A percentile compares a stretch with the other conserved stretches of the same genome.
Evolutionary conservation across 2,113 vertebrate species (phyloP).

Genomic region (Isichthys henryi): DNA sequence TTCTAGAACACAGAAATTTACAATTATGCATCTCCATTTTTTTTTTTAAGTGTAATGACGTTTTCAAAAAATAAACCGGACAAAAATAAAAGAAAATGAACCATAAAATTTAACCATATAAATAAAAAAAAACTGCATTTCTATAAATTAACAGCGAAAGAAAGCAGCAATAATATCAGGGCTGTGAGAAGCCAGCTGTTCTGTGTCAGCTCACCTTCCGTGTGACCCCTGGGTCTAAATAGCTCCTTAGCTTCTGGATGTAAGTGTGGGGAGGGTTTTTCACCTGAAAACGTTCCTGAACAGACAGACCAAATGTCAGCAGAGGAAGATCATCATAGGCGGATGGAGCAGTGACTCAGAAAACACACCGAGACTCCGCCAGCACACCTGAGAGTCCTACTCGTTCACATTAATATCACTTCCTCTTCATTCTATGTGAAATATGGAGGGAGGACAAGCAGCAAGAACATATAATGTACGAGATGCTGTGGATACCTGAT

Average conservation of each 20-base stretch:
- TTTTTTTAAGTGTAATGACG: background rate
- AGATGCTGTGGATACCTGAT: constrained; percentile 71
- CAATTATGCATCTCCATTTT: background rate
- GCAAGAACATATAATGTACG: background rate
- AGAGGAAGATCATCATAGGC: background rate
- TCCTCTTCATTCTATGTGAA: background rate
- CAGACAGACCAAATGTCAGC: background rate
- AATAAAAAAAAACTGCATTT: background rate
- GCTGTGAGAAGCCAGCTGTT: background rate
- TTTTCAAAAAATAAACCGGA: background rate
- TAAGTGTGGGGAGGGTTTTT: constrained; percentile 96
- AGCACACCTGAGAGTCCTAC: background rate
- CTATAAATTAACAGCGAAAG: background rate
- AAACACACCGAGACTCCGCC: background rate
- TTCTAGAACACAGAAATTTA: constrained; percentile 64
- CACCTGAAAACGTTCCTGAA: constrained; percentile 90
- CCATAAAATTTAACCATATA: background rate
- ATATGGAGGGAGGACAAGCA: background rate
- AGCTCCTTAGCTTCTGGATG: constrained; percentile 88
- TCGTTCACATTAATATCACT: background rate
- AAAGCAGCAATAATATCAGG: background rate
- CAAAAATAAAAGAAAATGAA: background rate
- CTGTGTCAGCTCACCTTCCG: constrained; percentile 69
- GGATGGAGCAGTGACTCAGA: background rate
- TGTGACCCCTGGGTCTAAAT: constrained; percentile 85